Conservation (phyloP, 1,140 invertebrate genomes). For the Zophobas morio region DNA sequence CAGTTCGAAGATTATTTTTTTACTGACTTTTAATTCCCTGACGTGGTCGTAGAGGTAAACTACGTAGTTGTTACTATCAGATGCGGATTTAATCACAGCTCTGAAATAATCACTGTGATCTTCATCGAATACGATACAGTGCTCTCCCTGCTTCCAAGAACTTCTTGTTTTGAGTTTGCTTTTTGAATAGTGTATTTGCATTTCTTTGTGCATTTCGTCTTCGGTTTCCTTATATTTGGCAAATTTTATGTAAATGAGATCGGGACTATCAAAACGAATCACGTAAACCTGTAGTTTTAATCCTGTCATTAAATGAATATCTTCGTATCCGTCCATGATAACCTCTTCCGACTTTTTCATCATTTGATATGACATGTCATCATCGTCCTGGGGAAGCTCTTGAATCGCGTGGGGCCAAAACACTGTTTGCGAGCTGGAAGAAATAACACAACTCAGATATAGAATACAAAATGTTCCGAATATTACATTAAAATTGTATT, state of each 20-base stretch:
- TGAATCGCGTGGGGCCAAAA: slow-evolving; percentile 53
- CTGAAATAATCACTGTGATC: slow-evolving; percentile 11
- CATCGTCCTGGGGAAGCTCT: slow-evolving; percentile 44
- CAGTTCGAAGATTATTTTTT: slow-evolving; percentile 49
- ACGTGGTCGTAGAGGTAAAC: slow-evolving; percentile 53
- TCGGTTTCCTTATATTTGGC: slow-evolving; percentile 46
- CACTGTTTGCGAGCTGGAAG: slow-evolving; percentile 52
- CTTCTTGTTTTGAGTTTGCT: slow-evolving; percentile 43
- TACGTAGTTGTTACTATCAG: slow-evolving; percentile 22
- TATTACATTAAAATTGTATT: neutral
- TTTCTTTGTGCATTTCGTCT: slow-evolving; percentile 49
- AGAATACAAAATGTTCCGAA: neutral
- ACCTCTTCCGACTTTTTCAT: slow-evolving; percentile 9
- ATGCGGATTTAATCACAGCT: slow-evolving; percentile 44
- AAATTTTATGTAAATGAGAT: slow-evolving; percentile 56
- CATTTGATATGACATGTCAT: slow-evolving; percentile 20
- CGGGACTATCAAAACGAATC: slow-evolving; percentile 52
- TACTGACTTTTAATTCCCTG: slow-evolving; percentile 37
- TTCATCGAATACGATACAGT: slow-evolving; percentile 48
- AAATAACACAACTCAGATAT: neutral
- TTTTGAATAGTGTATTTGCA: slow-evolving; percentile 54
- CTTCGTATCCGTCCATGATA: neutral
- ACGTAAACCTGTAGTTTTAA: slow-evolving; percentile 42
- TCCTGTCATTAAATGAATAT: neutral
- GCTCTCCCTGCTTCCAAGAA: slow-evolving; percentile 49